A percentile compares a stretch with the other conserved stretches of the same genome.
Conservation (phyloP, 2,888 invertebrate genomes). For the Nomada flava region DNA sequence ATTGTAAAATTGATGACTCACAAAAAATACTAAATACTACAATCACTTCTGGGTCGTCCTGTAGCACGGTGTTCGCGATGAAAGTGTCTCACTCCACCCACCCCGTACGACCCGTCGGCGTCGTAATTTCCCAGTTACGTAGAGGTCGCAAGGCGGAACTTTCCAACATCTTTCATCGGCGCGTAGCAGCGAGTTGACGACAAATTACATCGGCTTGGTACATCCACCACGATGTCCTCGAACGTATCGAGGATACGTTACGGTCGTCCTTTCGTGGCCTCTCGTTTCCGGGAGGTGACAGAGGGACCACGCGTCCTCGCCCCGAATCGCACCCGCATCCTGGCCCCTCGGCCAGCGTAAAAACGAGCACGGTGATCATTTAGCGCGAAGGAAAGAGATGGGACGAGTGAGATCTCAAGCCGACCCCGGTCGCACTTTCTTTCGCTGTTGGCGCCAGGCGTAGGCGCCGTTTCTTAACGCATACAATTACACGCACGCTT, state of each 20-base stretch:
- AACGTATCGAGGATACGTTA: constrained; percentile 56
- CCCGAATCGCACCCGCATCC: constrained; percentile 71
- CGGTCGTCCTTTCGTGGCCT: constrained; percentile 49
- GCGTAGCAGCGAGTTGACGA: constrained; percentile 61
- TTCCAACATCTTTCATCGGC: constrained; percentile 64
- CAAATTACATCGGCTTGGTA: constrained; percentile 50
- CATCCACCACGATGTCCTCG: constrained; percentile 31
- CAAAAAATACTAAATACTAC: too few relatives aligned
- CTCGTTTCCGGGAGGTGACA: constrained; percentile 57
- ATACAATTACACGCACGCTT: constrained; percentile 35
- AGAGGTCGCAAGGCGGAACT: constrained; percentile 47
- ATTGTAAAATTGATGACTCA: too few relatives aligned
- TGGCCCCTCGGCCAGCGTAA: constrained; percentile 42
- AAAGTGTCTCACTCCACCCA: constrained; percentile 30
- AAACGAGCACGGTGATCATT: constrained; percentile 71
- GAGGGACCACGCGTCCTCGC: constrained; percentile 57
- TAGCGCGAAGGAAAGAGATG: constrained; percentile 41
- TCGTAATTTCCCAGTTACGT: constrained; percentile 57
- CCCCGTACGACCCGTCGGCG: neutral
- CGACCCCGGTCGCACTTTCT: constrained; percentile 75
- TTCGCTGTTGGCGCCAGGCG: constrained; percentile 77
- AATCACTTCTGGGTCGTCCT: neutral
- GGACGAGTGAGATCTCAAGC: constrained; percentile 17
- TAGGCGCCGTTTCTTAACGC: constrained; percentile 75
- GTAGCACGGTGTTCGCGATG: constrained; percentile 13